Evolutionary conservation across 2,888 invertebrate genomes (phyloP).

Genomic region (Ormyrus pomaceus): DNA sequence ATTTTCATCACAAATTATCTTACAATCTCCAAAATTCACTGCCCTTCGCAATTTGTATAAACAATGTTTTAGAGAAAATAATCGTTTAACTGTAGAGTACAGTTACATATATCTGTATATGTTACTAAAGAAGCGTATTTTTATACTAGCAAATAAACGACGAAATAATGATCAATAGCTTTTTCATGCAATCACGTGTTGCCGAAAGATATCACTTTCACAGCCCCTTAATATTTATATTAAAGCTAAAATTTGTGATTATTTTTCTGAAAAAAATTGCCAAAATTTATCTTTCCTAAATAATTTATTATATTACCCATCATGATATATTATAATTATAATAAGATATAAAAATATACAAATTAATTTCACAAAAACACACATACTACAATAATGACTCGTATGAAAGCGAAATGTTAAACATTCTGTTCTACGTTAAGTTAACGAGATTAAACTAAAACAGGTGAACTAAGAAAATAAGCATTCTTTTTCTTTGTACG

Average conservation of each 20-base stretch:
- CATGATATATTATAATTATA: constrained; percentile 27
- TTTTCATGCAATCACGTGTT: constrained; percentile 26
- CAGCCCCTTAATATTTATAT: constrained; percentile 42
- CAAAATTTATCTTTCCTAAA: constrained; percentile 43
- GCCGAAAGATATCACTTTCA: constrained; percentile 18
- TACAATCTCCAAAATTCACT: constrained; percentile 28
- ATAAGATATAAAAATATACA: constrained; percentile 56
- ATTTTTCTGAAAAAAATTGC: constrained; percentile 33
- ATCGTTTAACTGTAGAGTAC: neutral
- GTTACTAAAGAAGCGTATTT: constrained; percentile 10
- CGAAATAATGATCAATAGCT: constrained; percentile 6
- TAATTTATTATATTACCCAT: constrained; percentile 51
- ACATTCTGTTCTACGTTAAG: constrained; percentile 45
- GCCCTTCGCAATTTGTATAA: neutral
- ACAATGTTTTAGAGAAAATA: neutral
- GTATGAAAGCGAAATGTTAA: constrained; percentile 39
- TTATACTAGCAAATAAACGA: constrained; percentile 26
- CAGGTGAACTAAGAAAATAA: constrained; percentile 38
- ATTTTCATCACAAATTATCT: constrained; percentile 30
- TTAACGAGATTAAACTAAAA: constrained; percentile 43
- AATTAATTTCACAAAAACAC: constrained; percentile 53
- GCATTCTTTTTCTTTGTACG: constrained; percentile 38
- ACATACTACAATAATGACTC: constrained; percentile 47
- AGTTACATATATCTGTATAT: neutral
- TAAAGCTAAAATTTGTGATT: neutral